Percentiles rank a stretch among this genome's conserved stretches.
Evolutionary conservation across 2,113 vertebrate genomes (phyloP).

Genomic region (Caloenas nicobarica): DNA sequence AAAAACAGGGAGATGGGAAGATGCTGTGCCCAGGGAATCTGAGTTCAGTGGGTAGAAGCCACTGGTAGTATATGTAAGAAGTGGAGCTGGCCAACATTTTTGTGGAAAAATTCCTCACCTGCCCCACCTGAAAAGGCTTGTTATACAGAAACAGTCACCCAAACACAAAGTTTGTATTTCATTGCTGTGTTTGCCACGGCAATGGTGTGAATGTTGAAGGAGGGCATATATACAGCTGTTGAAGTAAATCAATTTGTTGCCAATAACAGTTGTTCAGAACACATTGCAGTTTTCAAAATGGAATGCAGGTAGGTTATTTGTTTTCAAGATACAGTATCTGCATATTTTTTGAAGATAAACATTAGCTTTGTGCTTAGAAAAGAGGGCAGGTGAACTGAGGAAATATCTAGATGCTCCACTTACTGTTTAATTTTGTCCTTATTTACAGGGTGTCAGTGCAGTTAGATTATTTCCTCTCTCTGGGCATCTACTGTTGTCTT

Average conservation of each 20-base stretch:
- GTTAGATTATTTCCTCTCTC: slow-evolving; percentile 94
- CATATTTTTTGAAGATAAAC: background rate
- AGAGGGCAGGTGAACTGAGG: background rate
- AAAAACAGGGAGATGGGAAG: background rate
- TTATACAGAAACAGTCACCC: background rate
- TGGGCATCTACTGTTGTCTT: slow-evolving; percentile 92
- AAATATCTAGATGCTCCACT: background rate
- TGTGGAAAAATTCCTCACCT: background rate
- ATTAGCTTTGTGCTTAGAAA: background rate
- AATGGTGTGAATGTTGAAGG: background rate
- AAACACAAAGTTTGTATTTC: background rate
- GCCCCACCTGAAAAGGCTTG: background rate
- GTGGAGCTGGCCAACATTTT: background rate
- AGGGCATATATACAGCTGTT: background rate
- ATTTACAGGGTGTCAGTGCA: slow-evolving; percentile 91
- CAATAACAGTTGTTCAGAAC: background rate
- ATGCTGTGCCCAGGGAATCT: background rate
- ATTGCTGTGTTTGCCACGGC: background rate
- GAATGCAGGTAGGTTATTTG: background rate
- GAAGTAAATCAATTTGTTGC: background rate
- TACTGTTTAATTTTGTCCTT: background rate
- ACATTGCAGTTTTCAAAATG: background rate
- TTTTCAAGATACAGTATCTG: background rate
- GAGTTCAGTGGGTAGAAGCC: background rate
- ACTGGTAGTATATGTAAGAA: background rate